These are phyloP conservation scores for Hippocampus kuda DNA, from an alignment of 2,797 vertebrate genomes.

Conservation along the genomic window DNA sequence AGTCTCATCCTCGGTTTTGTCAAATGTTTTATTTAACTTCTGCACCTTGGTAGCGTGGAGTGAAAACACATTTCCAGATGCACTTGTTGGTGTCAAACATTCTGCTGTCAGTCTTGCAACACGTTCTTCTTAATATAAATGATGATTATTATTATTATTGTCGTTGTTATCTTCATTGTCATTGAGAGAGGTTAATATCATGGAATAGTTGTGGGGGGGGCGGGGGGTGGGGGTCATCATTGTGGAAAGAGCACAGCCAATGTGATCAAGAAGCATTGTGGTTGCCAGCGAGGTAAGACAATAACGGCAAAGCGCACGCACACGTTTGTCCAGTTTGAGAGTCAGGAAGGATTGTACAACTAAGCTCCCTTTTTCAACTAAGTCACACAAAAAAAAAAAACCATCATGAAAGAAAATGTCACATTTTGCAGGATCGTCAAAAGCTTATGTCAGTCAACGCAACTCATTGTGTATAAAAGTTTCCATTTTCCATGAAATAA, in stretches of 20 bases:
- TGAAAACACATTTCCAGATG: not conserved
- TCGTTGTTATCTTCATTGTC: not conserved
- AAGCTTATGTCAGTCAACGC: conserved; percentile 14
- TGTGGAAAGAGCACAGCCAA: not conserved
- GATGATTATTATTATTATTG: no score
- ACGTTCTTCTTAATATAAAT: not conserved
- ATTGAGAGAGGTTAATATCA: not conserved
- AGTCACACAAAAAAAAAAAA: not conserved
- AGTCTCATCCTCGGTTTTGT: not conserved
- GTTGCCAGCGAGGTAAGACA: not conserved
- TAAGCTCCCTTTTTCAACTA: not conserved
- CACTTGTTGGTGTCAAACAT: not conserved
- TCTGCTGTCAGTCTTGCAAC: not conserved
- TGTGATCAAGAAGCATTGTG: not conserved
- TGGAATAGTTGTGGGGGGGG: not conserved
- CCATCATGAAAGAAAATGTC: not conserved
- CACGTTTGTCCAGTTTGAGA: not conserved
- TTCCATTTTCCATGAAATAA: not conserved
- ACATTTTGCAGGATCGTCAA: not conserved
- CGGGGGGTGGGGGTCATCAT: not conserved
- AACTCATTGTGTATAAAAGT: not conserved
- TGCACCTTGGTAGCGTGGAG: not conserved
- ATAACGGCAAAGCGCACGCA: not conserved
- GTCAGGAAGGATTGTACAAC: not conserved
- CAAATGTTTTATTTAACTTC: not conserved